Evolutionary conservation across 2,797 vertebrate species (phyloP).

Genomic region (Eidolon dupreanum): DNA sequence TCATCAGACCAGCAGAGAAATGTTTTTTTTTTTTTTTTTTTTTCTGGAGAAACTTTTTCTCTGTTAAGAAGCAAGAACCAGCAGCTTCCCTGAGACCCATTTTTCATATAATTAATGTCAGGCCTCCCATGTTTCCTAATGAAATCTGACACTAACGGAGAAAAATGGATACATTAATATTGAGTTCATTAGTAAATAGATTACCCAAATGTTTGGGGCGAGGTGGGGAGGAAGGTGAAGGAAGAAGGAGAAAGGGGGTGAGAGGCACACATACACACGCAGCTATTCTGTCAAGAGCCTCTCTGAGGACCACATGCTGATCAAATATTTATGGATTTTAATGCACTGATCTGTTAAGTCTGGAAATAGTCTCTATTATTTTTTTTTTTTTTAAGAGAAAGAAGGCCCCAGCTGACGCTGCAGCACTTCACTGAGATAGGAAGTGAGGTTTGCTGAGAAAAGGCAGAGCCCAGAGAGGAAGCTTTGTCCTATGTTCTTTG

Average conservation of each 20-base stretch:
- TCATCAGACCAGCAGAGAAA: slow-evolving; percentile 11
- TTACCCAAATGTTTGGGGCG: slow-evolving; percentile 71
- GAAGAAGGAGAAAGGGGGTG: slow-evolving; percentile 16
- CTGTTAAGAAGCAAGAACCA: slow-evolving; percentile 43
- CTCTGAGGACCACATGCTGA: slow-evolving; percentile 69
- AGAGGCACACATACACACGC: background rate
- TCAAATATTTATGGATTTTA: slow-evolving; percentile 87
- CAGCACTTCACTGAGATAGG: background rate
- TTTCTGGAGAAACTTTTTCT: slow-evolving; percentile 55
- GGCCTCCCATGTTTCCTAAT: slow-evolving; percentile 60
- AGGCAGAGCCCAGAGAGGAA: background rate
- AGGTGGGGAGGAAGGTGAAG: slow-evolving; percentile 56
- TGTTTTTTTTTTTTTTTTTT: slow-evolving; percentile 41
- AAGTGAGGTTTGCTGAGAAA: background rate
- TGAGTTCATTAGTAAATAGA: slow-evolving; percentile 77
- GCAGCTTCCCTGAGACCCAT: slow-evolving; percentile 68
- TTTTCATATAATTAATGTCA: slow-evolving; percentile 78
- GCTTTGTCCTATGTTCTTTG: background rate
- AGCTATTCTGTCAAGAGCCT: slow-evolving; percentile 60
- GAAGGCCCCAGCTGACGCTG: background rate
- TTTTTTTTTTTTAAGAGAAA: background rate
- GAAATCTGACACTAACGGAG: slow-evolving; percentile 63
- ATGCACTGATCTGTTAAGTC: slow-evolving; percentile 82
- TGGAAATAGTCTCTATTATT: slow-evolving; percentile 76
- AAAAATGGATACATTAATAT: slow-evolving; percentile 49